Conservation (phyloP, 2,113 vertebrate species). For the Sialia sialis region DNA sequence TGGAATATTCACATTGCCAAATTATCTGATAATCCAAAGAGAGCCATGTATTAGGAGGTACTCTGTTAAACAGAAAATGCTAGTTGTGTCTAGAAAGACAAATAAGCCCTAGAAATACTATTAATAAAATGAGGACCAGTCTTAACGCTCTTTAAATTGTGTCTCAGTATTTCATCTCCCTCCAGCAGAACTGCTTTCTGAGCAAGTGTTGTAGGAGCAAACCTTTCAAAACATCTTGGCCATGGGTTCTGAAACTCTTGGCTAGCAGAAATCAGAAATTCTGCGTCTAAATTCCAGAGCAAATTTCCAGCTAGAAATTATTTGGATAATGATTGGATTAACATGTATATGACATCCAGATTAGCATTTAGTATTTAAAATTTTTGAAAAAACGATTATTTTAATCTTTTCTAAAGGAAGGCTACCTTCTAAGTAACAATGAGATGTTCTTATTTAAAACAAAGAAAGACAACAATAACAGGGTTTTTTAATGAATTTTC, state of each 20-base stretch:
- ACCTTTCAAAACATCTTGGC: neutral
- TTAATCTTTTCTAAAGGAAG: neutral
- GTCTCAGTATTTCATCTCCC: neutral
- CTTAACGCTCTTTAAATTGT: neutral
- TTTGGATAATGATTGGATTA: neutral
- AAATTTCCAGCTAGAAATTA: neutral
- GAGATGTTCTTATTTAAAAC: neutral
- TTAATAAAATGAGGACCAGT: neutral
- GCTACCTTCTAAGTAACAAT: neutral
- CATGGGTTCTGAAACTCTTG: neutral
- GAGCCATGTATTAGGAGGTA: neutral
- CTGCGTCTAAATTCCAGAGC: neutral
- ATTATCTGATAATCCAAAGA: neutral
- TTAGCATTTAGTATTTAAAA: neutral
- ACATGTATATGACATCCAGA: neutral
- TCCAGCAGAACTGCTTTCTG: neutral
- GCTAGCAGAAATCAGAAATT: neutral
- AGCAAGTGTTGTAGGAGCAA: neutral
- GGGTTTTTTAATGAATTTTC: fast-evolving
- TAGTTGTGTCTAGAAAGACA: neutral
- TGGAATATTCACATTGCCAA: neutral
- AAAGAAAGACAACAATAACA: neutral
- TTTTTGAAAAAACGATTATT: fast-evolving
- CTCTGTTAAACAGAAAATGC: neutral
- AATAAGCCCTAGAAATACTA: neutral